These are phyloP conservation scores for Hymenochirus boettgeri DNA, from an alignment of 2,113 vertebrate species.

Conservation along the genomic window DNA sequence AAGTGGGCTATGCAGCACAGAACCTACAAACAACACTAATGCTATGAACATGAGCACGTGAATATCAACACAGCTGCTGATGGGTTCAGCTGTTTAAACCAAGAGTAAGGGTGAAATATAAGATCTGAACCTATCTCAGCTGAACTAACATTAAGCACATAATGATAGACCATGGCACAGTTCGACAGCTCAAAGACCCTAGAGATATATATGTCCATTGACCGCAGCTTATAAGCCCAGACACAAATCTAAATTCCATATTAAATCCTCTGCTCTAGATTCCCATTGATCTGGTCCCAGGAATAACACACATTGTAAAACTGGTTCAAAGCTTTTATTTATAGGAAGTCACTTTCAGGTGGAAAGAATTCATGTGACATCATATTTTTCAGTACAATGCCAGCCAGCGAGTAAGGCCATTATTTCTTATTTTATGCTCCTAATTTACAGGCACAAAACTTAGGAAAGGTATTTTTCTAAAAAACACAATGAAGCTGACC, in stretches of 20 bases:
- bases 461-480: neutral
- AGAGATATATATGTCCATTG: slow-evolving; percentile 1
- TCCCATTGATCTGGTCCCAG: slow-evolving; percentile 17
- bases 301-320: slow-evolving; percentile 9
- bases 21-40: neutral
- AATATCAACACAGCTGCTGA: slow-evolving; percentile 12
- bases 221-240: neutral
- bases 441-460: neutral
- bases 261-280: neutral
- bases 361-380: slow-evolving; percentile 10
- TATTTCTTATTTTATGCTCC: neutral
- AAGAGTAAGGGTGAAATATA: slow-evolving; percentile 4
- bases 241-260: slow-evolving; percentile 2
- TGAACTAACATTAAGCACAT: slow-evolving; percentile 15
- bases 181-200: neutral
- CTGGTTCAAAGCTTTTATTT: neutral
- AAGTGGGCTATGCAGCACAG: neutral
- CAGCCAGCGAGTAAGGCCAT: neutral
- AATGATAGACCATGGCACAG: neutral
- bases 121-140: slow-evolving; percentile 7
- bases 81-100: slow-evolving; percentile 24
- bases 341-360: neutral
- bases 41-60: neutral
- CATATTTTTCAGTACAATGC: slow-evolving; percentile 1
- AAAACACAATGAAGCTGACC: neutral